Evolutionary conservation across 2,113 vertebrate species (phyloP), one percentile per base, ranked within the genome.

Genomic region (Erpornis zantholeuca): DNA sequence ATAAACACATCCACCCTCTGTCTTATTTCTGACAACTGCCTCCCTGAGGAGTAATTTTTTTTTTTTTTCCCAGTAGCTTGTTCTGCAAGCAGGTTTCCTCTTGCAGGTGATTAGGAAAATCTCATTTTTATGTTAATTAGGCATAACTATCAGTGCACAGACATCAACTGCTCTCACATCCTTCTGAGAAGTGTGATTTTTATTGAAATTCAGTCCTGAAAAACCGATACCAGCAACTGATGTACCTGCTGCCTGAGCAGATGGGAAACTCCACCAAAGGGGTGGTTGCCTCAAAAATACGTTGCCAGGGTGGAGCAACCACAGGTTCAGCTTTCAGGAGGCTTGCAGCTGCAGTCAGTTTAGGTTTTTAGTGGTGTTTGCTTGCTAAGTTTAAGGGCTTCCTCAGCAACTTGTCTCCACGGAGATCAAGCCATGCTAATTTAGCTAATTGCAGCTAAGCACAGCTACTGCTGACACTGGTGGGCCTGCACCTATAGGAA

Each of bases 21-120:
- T 68, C 54, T 85, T 31, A 2, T 12, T 79, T 45, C 94, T 91
- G 65, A 68, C 83, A 87, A n/a, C 66, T 24, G n/a, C 70, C 91
- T 92, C 93, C 90, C 71, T 33, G 59, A 65, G 29, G 31, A 52
- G 75, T 31, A 63, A 57, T 83, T 82, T 45, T 5, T 87, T 61
- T 75, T 53, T 64, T 54, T 69, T 69, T 79, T 7, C 33, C 49
- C 45, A 11, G 19, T 25, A 78, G 52, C 89, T 92, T 22, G 38
- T 89, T 92, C 89, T 68, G 73, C 75, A 49, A 71, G 68, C 90
- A 87, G 70, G 82, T 92, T 95, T 93, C 63, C 82, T 96, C 92
- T 69, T 90, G 90, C 95, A 93, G 91, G 73, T 94, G 78, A 65
- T 93, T 57, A 69, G 82, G 75, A 86, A 66, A 71, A 65, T 53